Conservation (phyloP, 2,113 vertebrate genomes). For the Ceyx cyanopectus region DNA sequence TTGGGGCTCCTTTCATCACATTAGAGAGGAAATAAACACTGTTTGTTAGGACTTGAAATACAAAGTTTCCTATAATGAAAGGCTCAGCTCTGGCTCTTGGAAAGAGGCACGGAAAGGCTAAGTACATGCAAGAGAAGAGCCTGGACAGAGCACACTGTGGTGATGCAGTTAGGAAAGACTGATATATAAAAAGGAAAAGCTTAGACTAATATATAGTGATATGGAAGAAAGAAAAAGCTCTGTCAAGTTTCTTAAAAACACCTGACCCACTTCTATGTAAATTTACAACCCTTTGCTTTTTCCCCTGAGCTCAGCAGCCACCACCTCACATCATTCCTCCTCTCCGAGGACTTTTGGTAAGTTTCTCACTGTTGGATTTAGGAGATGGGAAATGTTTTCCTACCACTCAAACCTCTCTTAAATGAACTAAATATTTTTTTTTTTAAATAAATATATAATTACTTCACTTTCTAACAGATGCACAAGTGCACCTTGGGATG, state of each 20-base stretch:
- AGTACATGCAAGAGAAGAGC: neutral
- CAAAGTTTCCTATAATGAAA: neutral
- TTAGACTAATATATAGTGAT: neutral
- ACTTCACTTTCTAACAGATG: conserved; percentile 63
- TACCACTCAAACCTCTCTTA: neutral
- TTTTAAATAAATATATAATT: neutral
- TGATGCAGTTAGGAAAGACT: neutral
- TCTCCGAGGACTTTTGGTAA: neutral
- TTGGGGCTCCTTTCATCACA: neutral
- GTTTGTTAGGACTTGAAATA: neutral
- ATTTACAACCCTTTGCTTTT: neutral
- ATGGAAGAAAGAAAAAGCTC: neutral
- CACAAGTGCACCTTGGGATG: conserved; percentile 58
- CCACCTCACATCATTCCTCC: rapidly evolving
- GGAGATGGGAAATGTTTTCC: neutral
- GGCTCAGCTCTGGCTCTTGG: neutral
- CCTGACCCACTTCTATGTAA: neutral
- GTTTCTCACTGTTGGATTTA: neutral
- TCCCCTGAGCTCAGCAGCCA: neutral
- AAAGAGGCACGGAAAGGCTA: neutral
- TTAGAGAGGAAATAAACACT: neutral
- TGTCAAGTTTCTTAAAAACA: conserved; percentile 39
- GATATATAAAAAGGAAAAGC: conserved; percentile 35
- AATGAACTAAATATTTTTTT: neutral
- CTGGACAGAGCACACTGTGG: rapidly evolving